Evolutionary conservation across 2,888 invertebrate species (phyloP), one percentile per base, ranked within the genome.

Genomic region (Mesoligia furuncula): DNA sequence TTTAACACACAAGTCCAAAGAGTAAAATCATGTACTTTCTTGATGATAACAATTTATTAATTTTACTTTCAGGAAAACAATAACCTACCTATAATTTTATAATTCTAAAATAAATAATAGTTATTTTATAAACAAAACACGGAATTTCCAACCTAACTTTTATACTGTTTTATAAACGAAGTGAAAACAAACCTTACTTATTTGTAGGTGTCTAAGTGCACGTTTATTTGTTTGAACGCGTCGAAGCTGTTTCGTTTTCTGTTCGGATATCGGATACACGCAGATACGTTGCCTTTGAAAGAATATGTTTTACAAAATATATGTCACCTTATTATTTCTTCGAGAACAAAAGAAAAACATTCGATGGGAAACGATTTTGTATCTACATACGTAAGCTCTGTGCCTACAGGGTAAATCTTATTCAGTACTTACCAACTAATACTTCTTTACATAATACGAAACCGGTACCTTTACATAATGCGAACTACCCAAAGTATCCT

Each of bases 221-320:
- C 73, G 79, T 73, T 83, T 81, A 81, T 84, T 86, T 78, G 51
- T 79, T 76, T 73, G 68, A 79, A 66, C 69, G 73, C 51, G 72
- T 72, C 69, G 72, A 68, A 76, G 75, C 57, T 62, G 72, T 76
- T 51, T 75, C 66, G 68, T 83, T 77, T 87, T 42, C 75, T 79
- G 62, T 79, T 73, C 64, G n/a, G 73, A 67, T 87, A 83, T 77
- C 77, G 61, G 66, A 79, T 75, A 78, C 61, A 69, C 4, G 27
- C 20, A 68, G 42, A 75, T 69, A 75, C 61, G 57, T 74, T 48
- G 62, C 48, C 78, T 82, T 82, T 74, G 62, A 82, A 85, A 72
- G 4, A 66, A 75, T 69, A 80, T 66, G 11, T 61, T 79, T 65
- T 36, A 70, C 20, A 78, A 77, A 39, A 83, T 57, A 77, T 54